phyloP scores from a whole-genome alignment of 2,888 invertebrate genomes.

The Neoitamus cyanurus region DNA sequence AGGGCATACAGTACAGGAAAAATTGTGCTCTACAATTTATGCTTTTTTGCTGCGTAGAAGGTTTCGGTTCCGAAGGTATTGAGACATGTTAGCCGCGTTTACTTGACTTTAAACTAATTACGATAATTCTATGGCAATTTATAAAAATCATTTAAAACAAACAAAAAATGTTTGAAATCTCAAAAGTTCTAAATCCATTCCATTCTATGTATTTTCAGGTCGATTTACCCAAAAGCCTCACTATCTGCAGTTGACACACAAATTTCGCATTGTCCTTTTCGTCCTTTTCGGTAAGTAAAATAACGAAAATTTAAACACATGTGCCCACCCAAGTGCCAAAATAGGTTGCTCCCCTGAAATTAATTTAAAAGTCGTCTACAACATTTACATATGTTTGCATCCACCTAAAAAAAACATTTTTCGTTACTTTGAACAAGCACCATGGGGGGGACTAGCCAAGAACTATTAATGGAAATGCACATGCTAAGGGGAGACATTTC shows the following conservation, averaged over 20 bases:
- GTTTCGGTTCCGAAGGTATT: too few relatives aligned
- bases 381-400: background rate
- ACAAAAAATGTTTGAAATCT: background rate
- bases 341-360: background rate
- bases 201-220: background rate
- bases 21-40: too few relatives aligned
- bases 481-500: background rate
- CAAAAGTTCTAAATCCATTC: background rate
- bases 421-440: background rate
- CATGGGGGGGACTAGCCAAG: background rate
- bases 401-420: background rate
- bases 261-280: background rate
- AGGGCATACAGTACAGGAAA: too few relatives aligned
- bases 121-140: too few relatives aligned
- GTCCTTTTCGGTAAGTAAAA: background rate
- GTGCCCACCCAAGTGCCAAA: background rate
- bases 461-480: background rate
- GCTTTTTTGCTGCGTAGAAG: too few relatives aligned
- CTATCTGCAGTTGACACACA: background rate
- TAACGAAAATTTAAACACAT: background rate
- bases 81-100: too few relatives aligned
- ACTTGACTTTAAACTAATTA: too few relatives aligned
- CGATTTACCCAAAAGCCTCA: background rate
- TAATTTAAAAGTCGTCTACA: background rate
- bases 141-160: background rate